phyloP scores from a whole-genome alignment of 2,113 vertebrate species.

The Delphinus delphis region DNA sequence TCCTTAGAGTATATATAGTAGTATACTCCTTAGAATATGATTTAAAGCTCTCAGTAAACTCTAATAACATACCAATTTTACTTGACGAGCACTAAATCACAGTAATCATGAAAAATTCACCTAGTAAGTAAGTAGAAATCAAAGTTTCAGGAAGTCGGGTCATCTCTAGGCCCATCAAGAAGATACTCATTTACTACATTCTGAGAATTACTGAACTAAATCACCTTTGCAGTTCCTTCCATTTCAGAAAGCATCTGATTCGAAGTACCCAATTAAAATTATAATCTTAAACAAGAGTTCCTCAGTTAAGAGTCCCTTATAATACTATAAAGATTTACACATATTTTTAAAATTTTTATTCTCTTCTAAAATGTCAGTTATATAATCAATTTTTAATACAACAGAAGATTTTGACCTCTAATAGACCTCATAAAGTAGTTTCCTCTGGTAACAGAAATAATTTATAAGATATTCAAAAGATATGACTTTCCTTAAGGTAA shows the following conservation, averaged over 20 bases:
- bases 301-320: neutral
- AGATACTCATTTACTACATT: neutral
- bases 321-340: neutral
- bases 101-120: neutral
- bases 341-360: neutral
- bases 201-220: constrained; percentile 37
- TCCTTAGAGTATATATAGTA: neutral
- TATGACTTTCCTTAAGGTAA: neutral
- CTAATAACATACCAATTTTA: neutral
- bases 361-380: constrained; percentile 25
- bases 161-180: neutral
- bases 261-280: neutral
- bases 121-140: neutral
- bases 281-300: constrained; percentile 10
- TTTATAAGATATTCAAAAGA: neutral
- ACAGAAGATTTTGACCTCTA: neutral
- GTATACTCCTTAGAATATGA: neutral
- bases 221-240: neutral
- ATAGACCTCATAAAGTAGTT: neutral
- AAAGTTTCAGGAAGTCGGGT: neutral
- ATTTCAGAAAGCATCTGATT: neutral
- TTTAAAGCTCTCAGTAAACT: neutral
- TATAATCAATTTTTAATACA: constrained; percentile 17
- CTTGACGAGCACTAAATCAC: constrained; percentile 3
- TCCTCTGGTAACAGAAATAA: neutral